Evolutionary conservation across 2,113 vertebrate species (phyloP).

Genomic region (Diglossa brunneiventris): DNA sequence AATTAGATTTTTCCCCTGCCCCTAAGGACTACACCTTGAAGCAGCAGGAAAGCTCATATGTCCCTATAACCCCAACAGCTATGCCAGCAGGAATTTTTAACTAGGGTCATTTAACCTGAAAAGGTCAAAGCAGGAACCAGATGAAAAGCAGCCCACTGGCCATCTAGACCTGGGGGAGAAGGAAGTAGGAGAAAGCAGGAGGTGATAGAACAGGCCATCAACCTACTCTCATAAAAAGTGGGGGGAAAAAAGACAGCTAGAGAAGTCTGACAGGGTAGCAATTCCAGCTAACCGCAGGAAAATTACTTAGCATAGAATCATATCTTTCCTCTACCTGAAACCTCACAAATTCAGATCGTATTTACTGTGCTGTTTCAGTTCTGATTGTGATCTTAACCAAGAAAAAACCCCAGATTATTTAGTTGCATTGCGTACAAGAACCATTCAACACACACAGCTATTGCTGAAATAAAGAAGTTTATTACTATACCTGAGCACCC

Average conservation of each 20-base stretch:
- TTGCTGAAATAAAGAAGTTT: conserved; percentile 1
- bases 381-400: neutral
- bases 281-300: neutral
- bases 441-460: conserved; percentile 8
- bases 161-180: conserved; percentile 14
- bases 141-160: conserved; percentile 52
- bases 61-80: conserved; percentile 19
- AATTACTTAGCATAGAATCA: neutral
- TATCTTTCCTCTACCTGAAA: neutral
- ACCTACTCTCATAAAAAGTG: conserved; percentile 15
- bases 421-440: neutral
- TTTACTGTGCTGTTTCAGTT: neutral
- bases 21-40: conserved; percentile 45
- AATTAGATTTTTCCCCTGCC: conserved; percentile 44
- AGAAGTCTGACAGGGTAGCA: neutral
- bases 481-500: conserved; percentile 87
- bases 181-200: conserved; percentile 12
- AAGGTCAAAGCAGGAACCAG: conserved; percentile 52
- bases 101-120: conserved; percentile 47
- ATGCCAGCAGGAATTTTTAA: conserved; percentile 56
- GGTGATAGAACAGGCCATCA: conserved; percentile 29
- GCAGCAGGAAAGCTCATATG: conserved; percentile 53
- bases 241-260: neutral
- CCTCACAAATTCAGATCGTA: neutral
- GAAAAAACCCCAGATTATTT: neutral